Evolutionary conservation across 2,113 vertebrate species (phyloP).

Genomic region (Platysteira castanea): DNA sequence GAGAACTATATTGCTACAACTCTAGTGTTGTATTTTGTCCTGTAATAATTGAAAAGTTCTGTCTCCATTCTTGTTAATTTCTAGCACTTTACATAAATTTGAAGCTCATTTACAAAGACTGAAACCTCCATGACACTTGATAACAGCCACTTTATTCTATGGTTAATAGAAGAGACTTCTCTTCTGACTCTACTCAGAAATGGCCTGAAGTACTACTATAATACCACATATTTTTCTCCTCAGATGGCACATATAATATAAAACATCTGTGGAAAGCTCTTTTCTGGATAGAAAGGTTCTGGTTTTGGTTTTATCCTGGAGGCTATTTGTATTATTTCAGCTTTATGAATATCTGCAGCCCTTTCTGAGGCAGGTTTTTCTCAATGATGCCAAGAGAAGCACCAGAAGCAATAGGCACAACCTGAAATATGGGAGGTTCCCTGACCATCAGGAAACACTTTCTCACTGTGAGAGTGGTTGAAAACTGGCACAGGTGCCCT

Average conservation of each 20-base stretch:
- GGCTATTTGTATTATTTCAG: neutral
- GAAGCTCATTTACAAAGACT: neutral
- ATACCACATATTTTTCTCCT: neutral
- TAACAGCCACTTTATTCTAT: neutral
- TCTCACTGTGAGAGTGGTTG: neutral
- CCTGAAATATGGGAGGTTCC: neutral
- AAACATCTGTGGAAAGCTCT: neutral
- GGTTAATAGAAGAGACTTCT: neutral
- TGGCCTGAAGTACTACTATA: neutral
- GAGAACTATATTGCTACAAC: neutral
- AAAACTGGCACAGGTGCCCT: neutral
- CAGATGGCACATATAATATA: neutral
- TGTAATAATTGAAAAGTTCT: neutral
- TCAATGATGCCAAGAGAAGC: neutral
- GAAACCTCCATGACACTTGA: neutral
- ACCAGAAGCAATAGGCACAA: neutral
- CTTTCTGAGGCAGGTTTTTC: neutral
- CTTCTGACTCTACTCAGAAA: neutral
- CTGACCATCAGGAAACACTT: neutral
- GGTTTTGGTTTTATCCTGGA: neutral
- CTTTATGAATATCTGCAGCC: neutral
- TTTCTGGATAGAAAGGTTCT: neutral
- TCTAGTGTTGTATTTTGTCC: neutral
- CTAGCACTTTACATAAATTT: neutral
- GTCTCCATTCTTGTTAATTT: neutral